Base-by-base conservation (phyloP, 2,888 invertebrate genomes). In the Myopa testacea region DNA sequence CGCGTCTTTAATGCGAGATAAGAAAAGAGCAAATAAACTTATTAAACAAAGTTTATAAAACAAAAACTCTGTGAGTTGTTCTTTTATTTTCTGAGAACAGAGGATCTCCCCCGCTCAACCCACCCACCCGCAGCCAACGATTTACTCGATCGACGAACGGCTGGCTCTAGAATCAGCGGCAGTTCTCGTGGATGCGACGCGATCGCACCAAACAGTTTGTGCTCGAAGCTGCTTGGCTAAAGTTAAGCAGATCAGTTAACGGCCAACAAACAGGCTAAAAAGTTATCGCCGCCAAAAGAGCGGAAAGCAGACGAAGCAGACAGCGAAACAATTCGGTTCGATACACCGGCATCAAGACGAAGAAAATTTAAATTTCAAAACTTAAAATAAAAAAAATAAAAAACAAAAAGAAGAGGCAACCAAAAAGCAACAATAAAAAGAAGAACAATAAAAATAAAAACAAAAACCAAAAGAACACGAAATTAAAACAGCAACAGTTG, bases 181-280 rank as follows among this genome's bases (percentile, higher is more conserved):
- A 78, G 79, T 81, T 79, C 78, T 80, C 73, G 78, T 72, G 74
- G 79, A 75, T 69, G 74, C 77, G 72, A 68, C 65, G 72, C 76
- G 79, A 68, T 60, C 55, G 6, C 14, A 45, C 58, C 34, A 58
- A 77, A 81, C 82, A 83, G 83, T 83, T 82, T 79, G 78, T 78
- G 81, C 80, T 82, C 78, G 81, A 78, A 81, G 79, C 82, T 83
- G 83, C 81, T 82, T 82, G 82, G 76, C 81, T 69, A 58, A 63
- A 75, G 71, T 63, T 62, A 76, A 71, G 80, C 80, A 80, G 71
- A 78, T 80, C 76, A 74, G 73, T 78, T 69, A 40, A 60, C 67
- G 14, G 37, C 38, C 10, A 6, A 26, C 16, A 16, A 58, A 26
- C 63, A 60, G 60, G 37, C 34, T 37, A 65, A 40, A 50, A 73